Percentiles rank a stretch among this genome's conserved stretches.
Conservation (phyloP, 2,113 vertebrate genomes). For the Thunnus maccoyii region DNA sequence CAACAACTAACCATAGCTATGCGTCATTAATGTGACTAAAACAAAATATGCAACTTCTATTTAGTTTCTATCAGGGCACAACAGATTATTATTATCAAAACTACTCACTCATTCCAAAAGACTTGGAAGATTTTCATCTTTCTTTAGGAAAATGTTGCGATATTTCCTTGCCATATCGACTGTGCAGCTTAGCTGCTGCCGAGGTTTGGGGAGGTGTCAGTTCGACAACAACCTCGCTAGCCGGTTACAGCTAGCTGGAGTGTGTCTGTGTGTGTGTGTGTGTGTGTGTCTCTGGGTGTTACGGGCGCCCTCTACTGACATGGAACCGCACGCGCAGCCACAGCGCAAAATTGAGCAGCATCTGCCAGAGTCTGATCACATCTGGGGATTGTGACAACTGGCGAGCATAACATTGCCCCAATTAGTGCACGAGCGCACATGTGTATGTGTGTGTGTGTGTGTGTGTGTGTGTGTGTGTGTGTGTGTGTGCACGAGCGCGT, state of each 20-base stretch:
- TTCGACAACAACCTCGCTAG: constrained; percentile 73
- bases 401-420: constrained; percentile 25
- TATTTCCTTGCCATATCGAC: constrained; percentile 85
- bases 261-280: constrained; percentile 12
- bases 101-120: constrained; percentile 84
- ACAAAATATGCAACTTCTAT: constrained; percentile 1
- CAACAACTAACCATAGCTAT: constrained; percentile 51
- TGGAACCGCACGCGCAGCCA: not conserved
- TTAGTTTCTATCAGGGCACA: not conserved
- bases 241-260: constrained; percentile 81
- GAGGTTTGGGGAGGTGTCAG: constrained; percentile 82
- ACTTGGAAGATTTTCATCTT: constrained; percentile 84
- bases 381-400: constrained; percentile 38
- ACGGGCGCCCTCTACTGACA: constrained; percentile 59
- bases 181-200: constrained; percentile 82
- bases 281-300: not conserved
- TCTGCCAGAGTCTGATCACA: constrained; percentile 36
- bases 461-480: not conserved
- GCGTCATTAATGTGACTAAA: constrained; percentile 62
- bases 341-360: constrained; percentile 28
- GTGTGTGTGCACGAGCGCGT: not conserved
- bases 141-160: constrained; percentile 78
- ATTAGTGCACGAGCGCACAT: constrained; percentile 20
- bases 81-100: not conserved
- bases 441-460: not conserved